Percentiles rank a stretch among this genome's conserved stretches.
Conservation (phyloP, 2,888 invertebrate species). For the Acleris cristana region DNA sequence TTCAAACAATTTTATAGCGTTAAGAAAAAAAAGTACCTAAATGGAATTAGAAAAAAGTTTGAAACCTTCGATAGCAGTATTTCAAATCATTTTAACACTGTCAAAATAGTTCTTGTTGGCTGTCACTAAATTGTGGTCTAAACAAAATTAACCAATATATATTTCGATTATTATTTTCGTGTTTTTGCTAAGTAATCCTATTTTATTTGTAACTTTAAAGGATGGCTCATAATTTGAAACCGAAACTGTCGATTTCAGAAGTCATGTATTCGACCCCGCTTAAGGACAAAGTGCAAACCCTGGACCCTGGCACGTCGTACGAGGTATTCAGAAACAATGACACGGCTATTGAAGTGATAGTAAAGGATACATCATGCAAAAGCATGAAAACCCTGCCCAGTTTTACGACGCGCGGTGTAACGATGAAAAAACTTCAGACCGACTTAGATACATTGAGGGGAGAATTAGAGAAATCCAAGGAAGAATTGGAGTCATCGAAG, state of each 20-base stretch:
- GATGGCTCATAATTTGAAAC: slow-evolving; percentile 14
- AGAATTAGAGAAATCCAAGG: slow-evolving; percentile 54
- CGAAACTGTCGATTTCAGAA: slow-evolving; percentile 46
- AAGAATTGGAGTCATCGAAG: slow-evolving; percentile 49
- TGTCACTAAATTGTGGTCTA: not conserved
- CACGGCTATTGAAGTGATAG: slow-evolving; percentile 69
- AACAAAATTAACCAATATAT: not conserved
- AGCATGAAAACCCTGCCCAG: slow-evolving; percentile 43
- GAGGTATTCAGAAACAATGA: slow-evolving; percentile 70
- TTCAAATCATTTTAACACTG: not conserved
- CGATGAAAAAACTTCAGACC: slow-evolving; percentile 46
- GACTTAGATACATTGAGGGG: slow-evolving; percentile 55
- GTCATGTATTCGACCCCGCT: slow-evolving; percentile 43
- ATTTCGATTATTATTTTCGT: too few relatives aligned
- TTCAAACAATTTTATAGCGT: too few relatives aligned
- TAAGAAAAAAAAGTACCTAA: too few relatives aligned
- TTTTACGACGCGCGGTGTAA: slow-evolving; percentile 18
- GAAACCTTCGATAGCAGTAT: too few relatives aligned
- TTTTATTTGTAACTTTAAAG: not conserved
- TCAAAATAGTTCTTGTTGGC: not conserved
- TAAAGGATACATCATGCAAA: slow-evolving; percentile 61
- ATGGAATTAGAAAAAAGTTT: too few relatives aligned
- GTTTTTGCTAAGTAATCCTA: not conserved
- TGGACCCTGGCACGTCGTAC: slow-evolving; percentile 51
- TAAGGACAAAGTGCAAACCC: slow-evolving; percentile 35